phyloP scores from a whole-genome alignment of 2,113 vertebrate genomes.

The Motacilla tschutschensis region DNA sequence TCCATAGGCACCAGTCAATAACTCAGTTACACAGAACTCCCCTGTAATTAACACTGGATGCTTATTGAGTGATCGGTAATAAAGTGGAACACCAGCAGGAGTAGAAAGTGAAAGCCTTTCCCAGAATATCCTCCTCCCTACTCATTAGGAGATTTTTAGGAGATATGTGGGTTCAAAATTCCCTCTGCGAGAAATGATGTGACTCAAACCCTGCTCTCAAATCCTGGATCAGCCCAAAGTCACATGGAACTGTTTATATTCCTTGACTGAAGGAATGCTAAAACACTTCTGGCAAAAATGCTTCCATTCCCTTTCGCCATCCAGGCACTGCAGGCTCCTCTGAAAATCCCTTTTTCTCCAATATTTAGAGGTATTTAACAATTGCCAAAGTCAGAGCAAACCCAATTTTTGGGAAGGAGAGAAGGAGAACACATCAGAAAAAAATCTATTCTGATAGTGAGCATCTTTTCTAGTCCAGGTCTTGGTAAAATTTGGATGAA shows the following conservation, averaged over 20 bases:
- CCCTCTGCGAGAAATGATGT: not conserved
- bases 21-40: not conserved
- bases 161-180: slow-evolving; percentile 14
- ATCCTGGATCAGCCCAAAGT: slow-evolving; percentile 20
- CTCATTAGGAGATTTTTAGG: slow-evolving; percentile 7
- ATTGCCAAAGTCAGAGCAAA: not conserved
- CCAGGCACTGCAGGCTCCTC: not conserved
- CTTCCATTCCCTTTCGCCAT: slow-evolving; percentile 1
- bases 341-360: slow-evolving; percentile 1
- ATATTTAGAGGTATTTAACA: not conserved
- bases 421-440: not conserved
- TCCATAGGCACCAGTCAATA: not conserved
- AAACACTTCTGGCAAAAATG: slow-evolving; percentile 39
- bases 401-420: not conserved
- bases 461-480: not conserved
- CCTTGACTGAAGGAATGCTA: slow-evolving; percentile 46
- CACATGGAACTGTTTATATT: slow-evolving; percentile 58
- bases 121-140: not conserved
- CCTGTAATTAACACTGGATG: not conserved
- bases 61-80: not conserved
- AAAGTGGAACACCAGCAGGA: not conserved
- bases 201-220: slow-evolving; percentile 24
- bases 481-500: not conserved
- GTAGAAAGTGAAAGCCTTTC: not conserved
- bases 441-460: not conserved